A percentile compares a stretch with the other conserved stretches of the same genome.
These are phyloP conservation scores for Blennius ocellaris DNA, from an alignment of 2,113 vertebrate genomes.

Conservation along the genomic window DNA sequence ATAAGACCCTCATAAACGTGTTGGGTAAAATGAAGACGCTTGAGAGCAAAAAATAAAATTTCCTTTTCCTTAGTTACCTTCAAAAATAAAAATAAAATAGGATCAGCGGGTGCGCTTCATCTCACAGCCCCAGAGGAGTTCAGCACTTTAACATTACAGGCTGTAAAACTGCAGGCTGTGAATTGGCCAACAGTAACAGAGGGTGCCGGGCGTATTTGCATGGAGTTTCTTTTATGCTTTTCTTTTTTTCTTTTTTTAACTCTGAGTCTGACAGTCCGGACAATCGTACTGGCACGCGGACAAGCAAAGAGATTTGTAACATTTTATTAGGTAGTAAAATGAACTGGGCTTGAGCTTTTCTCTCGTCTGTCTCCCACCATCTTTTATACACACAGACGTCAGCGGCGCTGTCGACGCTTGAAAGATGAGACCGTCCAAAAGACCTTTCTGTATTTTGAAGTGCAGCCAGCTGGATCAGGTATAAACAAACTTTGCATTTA, in stretches of 20 bases:
- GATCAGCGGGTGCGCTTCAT: slow-evolving; percentile 5
- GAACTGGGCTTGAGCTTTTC: not conserved
- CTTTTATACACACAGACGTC: not conserved
- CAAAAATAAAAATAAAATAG: slow-evolving; percentile 14
- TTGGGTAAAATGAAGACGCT: not conserved
- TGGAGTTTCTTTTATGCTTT: not conserved
- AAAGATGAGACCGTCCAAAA: not conserved
- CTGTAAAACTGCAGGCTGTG: not conserved
- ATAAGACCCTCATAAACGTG: not conserved
- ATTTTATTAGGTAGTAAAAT: too few species aligned
- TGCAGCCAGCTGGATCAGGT: not conserved
- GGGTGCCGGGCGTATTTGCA: not conserved
- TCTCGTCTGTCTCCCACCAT: not conserved
- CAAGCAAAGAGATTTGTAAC: too few species aligned
- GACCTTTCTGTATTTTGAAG: not conserved
- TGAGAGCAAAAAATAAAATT: slow-evolving; percentile 26
- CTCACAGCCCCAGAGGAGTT: slow-evolving; percentile 4
- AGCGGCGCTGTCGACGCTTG: not conserved
- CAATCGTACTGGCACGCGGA: too few species aligned
- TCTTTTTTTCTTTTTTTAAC: not conserved
- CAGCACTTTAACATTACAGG: not conserved
- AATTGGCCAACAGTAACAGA: not conserved
- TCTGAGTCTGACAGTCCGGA: not conserved
- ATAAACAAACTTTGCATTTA: not conserved
- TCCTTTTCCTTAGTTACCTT: slow-evolving; percentile 18